A percentile compares a stretch with the other conserved stretches of the same genome.
Conservation (phyloP, 1,140 invertebrate genomes). For the Lepeophtheirus salmonis region DNA sequence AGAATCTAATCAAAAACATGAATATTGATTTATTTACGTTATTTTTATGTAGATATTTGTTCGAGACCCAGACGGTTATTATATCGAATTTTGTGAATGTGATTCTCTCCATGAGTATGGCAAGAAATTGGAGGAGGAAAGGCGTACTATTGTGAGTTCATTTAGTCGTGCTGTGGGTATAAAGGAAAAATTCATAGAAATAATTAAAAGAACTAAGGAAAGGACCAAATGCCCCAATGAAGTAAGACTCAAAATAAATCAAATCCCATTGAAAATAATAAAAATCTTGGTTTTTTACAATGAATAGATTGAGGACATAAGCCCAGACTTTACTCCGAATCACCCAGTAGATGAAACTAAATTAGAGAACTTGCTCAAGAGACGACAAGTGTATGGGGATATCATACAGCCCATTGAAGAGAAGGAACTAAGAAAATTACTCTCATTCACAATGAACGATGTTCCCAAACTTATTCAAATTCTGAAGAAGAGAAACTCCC, state of each 20-base stretch:
- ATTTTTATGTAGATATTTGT: not conserved
- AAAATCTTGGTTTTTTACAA: too few relatives aligned
- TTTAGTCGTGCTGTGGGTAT: too few relatives aligned
- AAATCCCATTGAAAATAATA: too few relatives aligned
- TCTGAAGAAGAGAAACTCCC: not conserved
- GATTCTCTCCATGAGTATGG: not conserved
- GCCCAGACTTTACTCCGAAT: too few relatives aligned
- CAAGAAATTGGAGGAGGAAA: not conserved
- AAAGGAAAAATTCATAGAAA: too few relatives aligned
- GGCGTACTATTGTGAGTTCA: too few relatives aligned
- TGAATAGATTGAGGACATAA: too few relatives aligned
- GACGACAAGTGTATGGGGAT: constrained; percentile 3
- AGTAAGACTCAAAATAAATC: too few relatives aligned
- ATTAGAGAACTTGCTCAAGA: constrained; percentile 2
- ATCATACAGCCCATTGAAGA: not conserved
- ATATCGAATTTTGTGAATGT: constrained; percentile 7
- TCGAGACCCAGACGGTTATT: constrained; percentile 5
- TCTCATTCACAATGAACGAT: not conserved
- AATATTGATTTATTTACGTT: not conserved
- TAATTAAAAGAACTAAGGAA: too few relatives aligned
- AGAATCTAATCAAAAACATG: not conserved
- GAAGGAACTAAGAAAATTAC: not conserved
- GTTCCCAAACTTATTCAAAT: not conserved
- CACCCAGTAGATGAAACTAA: not conserved
- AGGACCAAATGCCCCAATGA: too few relatives aligned